Conservation (phyloP, 2,797 vertebrate species). For the Acanthurus leucopareius region DNA sequence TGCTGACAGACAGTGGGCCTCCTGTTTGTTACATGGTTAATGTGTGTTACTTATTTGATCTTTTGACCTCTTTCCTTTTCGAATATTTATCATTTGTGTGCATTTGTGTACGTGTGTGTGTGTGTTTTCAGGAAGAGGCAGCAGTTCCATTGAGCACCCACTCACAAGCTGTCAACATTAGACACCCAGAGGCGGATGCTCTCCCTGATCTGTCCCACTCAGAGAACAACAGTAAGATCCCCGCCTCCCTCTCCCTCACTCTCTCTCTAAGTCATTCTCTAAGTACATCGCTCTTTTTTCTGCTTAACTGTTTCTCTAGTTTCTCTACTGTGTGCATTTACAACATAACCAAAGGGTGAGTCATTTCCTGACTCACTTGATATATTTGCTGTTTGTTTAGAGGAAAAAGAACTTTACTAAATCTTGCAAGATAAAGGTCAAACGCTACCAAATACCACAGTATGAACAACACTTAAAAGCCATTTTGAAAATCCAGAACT, state of each 20-base stretch:
- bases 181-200: constrained; percentile 67
- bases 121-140: constrained; percentile 74
- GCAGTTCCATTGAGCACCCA: constrained; percentile 65
- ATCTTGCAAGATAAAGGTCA: constrained; percentile 25
- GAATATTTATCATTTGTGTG: constrained; percentile 47
- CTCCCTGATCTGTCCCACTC: constrained; percentile 71
- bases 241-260: neutral
- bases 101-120: constrained; percentile 33
- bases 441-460: constrained; percentile 4
- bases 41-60: constrained; percentile 53
- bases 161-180: constrained; percentile 61
- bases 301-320: constrained; percentile 38
- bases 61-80: constrained; percentile 40
- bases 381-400: constrained; percentile 36
- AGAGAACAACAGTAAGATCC: constrained; percentile 84
- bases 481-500: neutral
- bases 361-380: constrained; percentile 61
- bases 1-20: constrained; percentile 19
- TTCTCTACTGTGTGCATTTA: constrained; percentile 26
- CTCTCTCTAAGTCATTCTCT: constrained; percentile 7
- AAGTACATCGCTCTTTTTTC: neutral
- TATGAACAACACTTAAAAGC: neutral
- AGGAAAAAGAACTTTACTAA: constrained; percentile 25
- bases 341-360: constrained; percentile 46
- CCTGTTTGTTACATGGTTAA: constrained; percentile 41